Evolutionary conservation across 37 sponge, comb jelly and placozoan species (phyloP), one percentile per base, ranked within the genome.

Genomic region (Sycon ciliatum): DNA sequence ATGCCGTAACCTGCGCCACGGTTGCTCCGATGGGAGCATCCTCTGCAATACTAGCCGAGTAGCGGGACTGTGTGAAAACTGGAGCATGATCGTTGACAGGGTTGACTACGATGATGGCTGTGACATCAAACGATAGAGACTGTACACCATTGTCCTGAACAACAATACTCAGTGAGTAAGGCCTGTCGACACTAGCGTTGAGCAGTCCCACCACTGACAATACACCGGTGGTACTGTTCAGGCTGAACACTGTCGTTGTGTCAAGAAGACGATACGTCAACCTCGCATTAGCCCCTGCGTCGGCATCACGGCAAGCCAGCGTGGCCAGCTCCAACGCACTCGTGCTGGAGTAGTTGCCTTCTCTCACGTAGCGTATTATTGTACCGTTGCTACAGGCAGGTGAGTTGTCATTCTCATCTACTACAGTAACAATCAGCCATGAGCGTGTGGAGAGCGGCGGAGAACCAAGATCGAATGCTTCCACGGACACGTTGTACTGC

Each of bases 1-100:
- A 31, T 9, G 84, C 84, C 16, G 34, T 1, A 16, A 79, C 71
- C 0, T 0, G 29, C 26, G 73, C 79, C 32, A 83, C 38, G 22
- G 1, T 37, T 26, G 36, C 26, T 6, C 76, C 79, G 27, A 68
- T 30, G 0, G 11, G 3, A 37, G 79, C 28, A 11, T 26, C 36
- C n/a, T 83, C 84, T 32, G 58, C 0, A n/a, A 78, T 56, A n/a
- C 22, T 24, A 34, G 75, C 73, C 4, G 0, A 2, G 62, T 83
- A 83, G 28, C 35, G 23, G 28, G 75, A 31, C 38, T 46, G 49
- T 23, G 63, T 23, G 16, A 60, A 60, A 11, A 60, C 26, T 22
- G 63, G 63, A 60, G 63, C 27, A 22, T 60, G 31, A 7, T 60
- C 63, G 63, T 60, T 60, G 24, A 60, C 63, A 23, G 9, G 22